Percentiles rank a stretch among this genome's conserved stretches.
Conservation (phyloP, 2,797 vertebrate species). For the Perodicticus potto region DNA sequence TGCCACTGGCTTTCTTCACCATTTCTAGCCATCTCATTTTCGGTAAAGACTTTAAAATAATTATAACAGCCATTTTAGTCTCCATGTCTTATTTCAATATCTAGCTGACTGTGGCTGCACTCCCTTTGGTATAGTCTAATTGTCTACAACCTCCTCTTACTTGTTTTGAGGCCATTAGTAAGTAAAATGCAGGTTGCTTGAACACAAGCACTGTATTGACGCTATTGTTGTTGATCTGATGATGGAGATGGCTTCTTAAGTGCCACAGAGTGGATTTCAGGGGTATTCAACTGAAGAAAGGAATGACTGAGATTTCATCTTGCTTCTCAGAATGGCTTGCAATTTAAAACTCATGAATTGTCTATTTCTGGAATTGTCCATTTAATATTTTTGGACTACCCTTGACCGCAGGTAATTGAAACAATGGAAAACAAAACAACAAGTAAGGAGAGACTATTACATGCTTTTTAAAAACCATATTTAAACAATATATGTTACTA, state of each 20-base stretch:
- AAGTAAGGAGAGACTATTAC: not conserved
- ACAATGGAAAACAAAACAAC: not conserved
- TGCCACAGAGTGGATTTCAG: not conserved
- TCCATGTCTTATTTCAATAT: not conserved
- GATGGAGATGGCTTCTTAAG: not conserved
- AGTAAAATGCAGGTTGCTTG: not conserved
- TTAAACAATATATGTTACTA: not conserved
- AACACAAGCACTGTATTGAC: not conserved
- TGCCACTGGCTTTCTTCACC: not conserved
- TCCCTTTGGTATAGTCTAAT: not conserved
- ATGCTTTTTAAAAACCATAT: not conserved
- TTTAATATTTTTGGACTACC: not conserved
- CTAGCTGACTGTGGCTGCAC: not conserved
- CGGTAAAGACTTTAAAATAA: not conserved
- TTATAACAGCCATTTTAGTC: not conserved
- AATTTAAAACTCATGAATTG: not conserved
- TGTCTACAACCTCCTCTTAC: not conserved
- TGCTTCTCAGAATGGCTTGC: not conserved
- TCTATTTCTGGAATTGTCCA: not conserved
- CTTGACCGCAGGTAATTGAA: not conserved
- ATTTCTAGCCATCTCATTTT: not conserved
- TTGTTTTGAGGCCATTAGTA: not conserved
- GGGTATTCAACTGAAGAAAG: not conserved
- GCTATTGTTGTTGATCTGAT: too few relatives aligned
- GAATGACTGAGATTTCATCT: not conserved